Percentiles rank a stretch among this genome's conserved stretches.
Conservation (phyloP, 1,140 invertebrate species). For the Cydia fagiglandana region DNA sequence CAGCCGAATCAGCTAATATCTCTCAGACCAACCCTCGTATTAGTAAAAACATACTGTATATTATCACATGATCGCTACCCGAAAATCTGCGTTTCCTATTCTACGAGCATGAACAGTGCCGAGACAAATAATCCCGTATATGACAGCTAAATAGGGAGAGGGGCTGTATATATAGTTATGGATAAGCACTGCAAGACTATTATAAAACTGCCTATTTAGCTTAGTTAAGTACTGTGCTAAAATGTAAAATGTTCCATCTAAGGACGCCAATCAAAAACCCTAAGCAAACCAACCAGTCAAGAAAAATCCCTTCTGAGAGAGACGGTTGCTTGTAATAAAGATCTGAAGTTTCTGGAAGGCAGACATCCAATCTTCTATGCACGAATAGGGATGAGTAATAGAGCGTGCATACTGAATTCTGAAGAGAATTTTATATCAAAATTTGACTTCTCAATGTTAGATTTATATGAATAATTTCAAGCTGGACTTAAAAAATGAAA, state of each 20-base stretch:
- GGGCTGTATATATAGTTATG: too few species aligned
- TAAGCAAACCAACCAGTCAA: neutral
- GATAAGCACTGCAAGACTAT: neutral
- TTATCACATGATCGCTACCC: too few species aligned
- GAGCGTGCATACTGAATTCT: constrained; percentile 22
- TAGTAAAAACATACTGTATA: too few species aligned
- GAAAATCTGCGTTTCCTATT: too few species aligned
- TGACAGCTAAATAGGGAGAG: too few species aligned
- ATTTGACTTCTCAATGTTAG: constrained; percentile 18
- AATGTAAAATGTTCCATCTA: neutral
- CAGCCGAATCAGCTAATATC: too few species aligned
- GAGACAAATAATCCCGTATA: too few species aligned
- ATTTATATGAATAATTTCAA: constrained; percentile 3
- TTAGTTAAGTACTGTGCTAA: neutral
- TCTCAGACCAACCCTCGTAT: too few species aligned
- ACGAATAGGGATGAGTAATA: constrained; percentile 16
- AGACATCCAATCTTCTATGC: constrained; percentile 24
- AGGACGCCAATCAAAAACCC: neutral
- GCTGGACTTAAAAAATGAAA: neutral
- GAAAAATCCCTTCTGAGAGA: neutral
- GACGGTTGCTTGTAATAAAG: constrained; percentile 7
- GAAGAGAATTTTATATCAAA: constrained; percentile 22
- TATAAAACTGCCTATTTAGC: neutral
- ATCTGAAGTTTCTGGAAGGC: constrained; percentile 10
- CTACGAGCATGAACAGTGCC: too few species aligned